phyloP scores from a whole-genome alignment of 2,888 invertebrate species.

The Eretmocerus hayati region DNA sequence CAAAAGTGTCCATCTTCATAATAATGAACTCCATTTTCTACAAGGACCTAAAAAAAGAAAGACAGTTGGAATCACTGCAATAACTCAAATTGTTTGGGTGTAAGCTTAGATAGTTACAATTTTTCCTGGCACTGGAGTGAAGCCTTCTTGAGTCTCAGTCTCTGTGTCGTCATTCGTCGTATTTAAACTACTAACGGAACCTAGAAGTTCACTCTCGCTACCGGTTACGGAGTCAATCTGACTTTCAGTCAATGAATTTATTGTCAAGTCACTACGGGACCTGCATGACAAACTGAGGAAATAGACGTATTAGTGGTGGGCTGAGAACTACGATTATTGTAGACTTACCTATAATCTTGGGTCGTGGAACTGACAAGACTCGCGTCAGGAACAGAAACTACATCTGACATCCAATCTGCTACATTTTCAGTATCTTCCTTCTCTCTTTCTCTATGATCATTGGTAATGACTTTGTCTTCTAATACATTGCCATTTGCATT shows the following conservation, averaged over 20 bases:
- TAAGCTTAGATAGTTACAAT: conserved; percentile 48
- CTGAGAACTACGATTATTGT: not conserved
- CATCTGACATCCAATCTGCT: conserved; percentile 55
- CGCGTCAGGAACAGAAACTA: conserved; percentile 52
- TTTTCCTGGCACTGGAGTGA: conserved; percentile 61
- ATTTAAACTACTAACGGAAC: conserved; percentile 52
- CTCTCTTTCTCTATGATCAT: not conserved
- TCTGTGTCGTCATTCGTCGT: conserved; percentile 48
- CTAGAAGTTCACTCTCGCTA: conserved; percentile 44
- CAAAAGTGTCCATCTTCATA: conserved; percentile 91
- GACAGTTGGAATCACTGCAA: no score
- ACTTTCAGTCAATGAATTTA: conserved; percentile 46
- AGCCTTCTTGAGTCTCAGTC: conserved; percentile 45
- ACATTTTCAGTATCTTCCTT: conserved; percentile 8
- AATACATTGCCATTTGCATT: conserved; percentile 42
- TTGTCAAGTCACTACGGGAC: conserved; percentile 44
- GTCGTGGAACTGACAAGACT: conserved; percentile 42
- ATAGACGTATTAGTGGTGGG: not conserved
- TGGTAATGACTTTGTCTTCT: not conserved
- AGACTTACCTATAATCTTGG: conserved; percentile 38
- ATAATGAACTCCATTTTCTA: conserved; percentile 83
- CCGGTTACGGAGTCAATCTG: conserved; percentile 44
- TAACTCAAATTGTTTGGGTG: no score
- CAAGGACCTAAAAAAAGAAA: conserved; percentile 38
- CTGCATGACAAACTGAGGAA: conserved; percentile 43